Base-by-base conservation (phyloP, 64 coral and sea anemone species). In the Stylophora pistillata region DNA sequence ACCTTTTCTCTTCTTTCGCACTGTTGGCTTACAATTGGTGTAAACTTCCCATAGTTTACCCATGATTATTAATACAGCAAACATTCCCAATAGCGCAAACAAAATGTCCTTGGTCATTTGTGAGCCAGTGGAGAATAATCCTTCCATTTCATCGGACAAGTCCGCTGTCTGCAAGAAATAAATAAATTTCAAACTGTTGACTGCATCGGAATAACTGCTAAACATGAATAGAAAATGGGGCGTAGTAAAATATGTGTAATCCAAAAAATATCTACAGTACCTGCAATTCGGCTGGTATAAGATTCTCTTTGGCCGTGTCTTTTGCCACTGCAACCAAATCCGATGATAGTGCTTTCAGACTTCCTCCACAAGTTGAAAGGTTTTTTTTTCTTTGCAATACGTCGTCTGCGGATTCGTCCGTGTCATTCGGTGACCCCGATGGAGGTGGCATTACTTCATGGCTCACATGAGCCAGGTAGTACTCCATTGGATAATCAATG, bases 401-500 rank as follows among this genome's bases (percentile, higher is more conserved):
- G 1, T 23, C 77, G 12, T 13, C 0, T 3, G 59, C 16, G 2
- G 0, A 56, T 2, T 79, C n/a, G 15, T 59, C 55, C 53, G 26
- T 18, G n/a, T 79, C 77, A 79, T 18, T 60, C 9, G n/a, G 14
- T 9, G 77, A 59, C 54, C 16, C 59, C 2, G 21, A 65, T 3
- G 17, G 62, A 18, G 62, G 20, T 65, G 62, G 62, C 9, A n/a
- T 11, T n/a, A 68, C 64, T n/a, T 12, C 37, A 21, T 41, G 25
- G 32, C 21, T 34, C 9, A 69, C 62, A 20, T 53, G 59, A 41
- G 61, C 80, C 30, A 84, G 2, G 32, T 26, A 84, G n/a, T 84
- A 84, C 16, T 84, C 80, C 80, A 84, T 53, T 21, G 80, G 80
- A 65, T 84, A 84, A 4, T 84, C 80, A 14, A 84, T 84, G 33